Base-by-base conservation (phyloP, 2,888 invertebrate species). In the Acanthacorydalis orientalis region DNA sequence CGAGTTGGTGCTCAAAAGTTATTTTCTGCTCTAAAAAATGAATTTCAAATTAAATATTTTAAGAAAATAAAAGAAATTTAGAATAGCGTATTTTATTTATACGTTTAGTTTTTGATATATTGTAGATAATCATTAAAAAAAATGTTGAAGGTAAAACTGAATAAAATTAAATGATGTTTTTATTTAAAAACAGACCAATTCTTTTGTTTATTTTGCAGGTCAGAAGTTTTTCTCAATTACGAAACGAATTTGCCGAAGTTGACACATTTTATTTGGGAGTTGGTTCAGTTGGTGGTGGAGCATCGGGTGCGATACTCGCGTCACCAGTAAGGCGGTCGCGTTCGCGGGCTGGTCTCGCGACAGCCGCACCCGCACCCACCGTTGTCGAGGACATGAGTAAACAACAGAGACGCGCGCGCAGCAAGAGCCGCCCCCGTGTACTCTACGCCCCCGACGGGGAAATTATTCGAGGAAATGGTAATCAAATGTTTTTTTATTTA, bases 231-330 rank as follows among this genome's bases (percentile, higher is more conserved):
- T 91, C 92, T 0, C 93, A 93, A 59, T 69, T 95, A 46, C 77
- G 92, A 43, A 89, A 91, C 63, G 93, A 93, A 62, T 89, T 91
- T 60, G 83, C 87, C 11, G 89, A 90, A 58, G 82, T 89, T 47
- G 90, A 91, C 62, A 89, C 89, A 4, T 93, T 93, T 67, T 90
- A 90, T 63, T 70, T 91, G 60, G 81, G 83, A 10, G 68, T 68
- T 4, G 74, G 73, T 2, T 57, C 62, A 14, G 60, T 70, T 8
- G 73, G 67, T 59, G 63, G 69, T 58, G 55, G 69, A n/a, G 59
- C 57, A 0, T 67, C 68, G 1, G 60, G 64, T 40, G 54, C 15
- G 12, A n/a, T 46, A 11, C 56, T 64, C 60, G 56, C 76, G 65
- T 80, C 81, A 1, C 80, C 81, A 1, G 73, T 78, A 37, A 67